Evolutionary conservation across 2,888 invertebrate species (phyloP).

Genomic region (Watsonalla binaria): DNA sequence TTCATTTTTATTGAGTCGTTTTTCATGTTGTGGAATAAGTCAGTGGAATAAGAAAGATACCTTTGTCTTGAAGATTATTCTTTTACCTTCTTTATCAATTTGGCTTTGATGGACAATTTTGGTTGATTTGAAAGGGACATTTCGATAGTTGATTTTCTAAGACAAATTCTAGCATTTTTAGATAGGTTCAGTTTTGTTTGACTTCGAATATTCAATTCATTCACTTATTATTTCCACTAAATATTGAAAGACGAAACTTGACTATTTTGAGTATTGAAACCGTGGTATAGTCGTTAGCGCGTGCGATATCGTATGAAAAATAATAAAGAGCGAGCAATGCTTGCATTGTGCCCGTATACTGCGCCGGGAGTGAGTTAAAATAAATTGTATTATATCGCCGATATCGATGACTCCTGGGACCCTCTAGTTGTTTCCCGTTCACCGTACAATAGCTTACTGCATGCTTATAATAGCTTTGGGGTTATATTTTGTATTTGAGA

Average conservation of each 20-base stretch:
- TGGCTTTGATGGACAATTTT: neutral
- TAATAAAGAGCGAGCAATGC: slow-evolving; percentile 33
- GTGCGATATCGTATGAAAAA: slow-evolving; percentile 47
- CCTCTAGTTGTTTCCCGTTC: slow-evolving; percentile 9
- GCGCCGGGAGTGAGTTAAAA: slow-evolving; percentile 16
- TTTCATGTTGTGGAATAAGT: slow-evolving; percentile 26
- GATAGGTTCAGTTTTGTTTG: neutral
- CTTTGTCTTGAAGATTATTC: neutral
- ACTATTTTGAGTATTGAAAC: slow-evolving; percentile 45
- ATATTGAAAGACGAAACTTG: slow-evolving; percentile 24
- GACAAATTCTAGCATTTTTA: neutral
- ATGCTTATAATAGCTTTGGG: slow-evolving; percentile 10
- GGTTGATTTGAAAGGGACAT: neutral
- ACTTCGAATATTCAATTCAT: slow-evolving; percentile 1
- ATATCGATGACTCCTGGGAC: slow-evolving; percentile 21
- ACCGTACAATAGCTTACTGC: slow-evolving; percentile 7
- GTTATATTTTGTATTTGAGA: neutral
- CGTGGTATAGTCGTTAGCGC: slow-evolving; percentile 34
- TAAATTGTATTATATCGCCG: slow-evolving; percentile 35
- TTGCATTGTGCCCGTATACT: slow-evolving; percentile 23
- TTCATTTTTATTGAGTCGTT: slow-evolving; percentile 29
- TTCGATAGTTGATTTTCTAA: neutral
- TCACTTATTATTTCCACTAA: slow-evolving; percentile 5
- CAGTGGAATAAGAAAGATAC: slow-evolving; percentile 9
- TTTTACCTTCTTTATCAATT: neutral